Conservation (phyloP, 2,113 vertebrate genomes). For the Burhinus bistriatus region DNA sequence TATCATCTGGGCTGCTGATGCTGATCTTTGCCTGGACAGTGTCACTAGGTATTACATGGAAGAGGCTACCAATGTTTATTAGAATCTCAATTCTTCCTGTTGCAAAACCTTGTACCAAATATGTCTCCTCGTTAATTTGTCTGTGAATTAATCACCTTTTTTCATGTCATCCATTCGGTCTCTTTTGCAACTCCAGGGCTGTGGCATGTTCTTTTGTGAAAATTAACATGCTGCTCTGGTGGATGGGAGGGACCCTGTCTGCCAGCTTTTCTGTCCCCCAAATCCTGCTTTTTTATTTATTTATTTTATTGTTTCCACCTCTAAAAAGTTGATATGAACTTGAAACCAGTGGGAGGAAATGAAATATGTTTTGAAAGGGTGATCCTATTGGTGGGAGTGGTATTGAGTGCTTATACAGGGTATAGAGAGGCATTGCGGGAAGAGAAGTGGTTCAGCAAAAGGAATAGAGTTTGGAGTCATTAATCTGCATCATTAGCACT, state of each 20-base stretch:
- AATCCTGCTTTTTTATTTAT: background rate
- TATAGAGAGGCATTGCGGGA: background rate
- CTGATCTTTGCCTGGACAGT: background rate
- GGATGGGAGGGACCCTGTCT: background rate
- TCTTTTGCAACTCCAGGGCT: background rate
- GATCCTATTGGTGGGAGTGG: background rate
- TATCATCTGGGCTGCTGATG: background rate
- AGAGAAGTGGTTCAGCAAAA: background rate
- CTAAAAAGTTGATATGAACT: background rate
- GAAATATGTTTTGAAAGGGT: background rate
- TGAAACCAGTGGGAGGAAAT: background rate
- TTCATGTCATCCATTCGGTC: background rate
- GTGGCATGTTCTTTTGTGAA: background rate
- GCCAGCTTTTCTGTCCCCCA: background rate
- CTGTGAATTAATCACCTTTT: background rate
- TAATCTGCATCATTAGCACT: background rate
- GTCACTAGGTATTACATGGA: background rate
- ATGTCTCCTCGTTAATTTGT: background rate
- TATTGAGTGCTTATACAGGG: background rate
- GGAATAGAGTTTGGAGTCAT: background rate
- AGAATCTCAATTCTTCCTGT: background rate
- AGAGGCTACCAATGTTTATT: background rate
- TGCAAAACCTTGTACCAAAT: background rate
- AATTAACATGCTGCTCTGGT: slow-evolving; percentile 15
- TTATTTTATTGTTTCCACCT: background rate